A percentile compares a stretch with the other conserved stretches of the same genome.
phyloP scores from a whole-genome alignment of 2,888 invertebrate genomes.

The Clunio marinus region DNA sequence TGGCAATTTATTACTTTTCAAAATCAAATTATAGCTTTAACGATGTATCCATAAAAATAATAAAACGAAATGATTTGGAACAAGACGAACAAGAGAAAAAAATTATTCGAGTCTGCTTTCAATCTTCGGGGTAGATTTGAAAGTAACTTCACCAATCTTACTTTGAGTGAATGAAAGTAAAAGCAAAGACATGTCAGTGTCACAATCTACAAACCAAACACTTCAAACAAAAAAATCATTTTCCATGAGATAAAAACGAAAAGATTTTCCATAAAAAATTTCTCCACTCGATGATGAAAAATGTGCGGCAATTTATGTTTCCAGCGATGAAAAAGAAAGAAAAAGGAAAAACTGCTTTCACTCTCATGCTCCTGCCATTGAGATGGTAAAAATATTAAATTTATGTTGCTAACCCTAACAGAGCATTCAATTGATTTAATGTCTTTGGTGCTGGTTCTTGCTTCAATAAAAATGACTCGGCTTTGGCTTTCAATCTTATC shows the following conservation, averaged over 20 bases:
- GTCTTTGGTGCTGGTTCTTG: neutral
- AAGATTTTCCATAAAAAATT: neutral
- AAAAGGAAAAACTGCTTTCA: neutral
- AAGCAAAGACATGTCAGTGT: no score
- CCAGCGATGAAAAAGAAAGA: neutral
- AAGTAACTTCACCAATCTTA: no score
- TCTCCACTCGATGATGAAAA: constrained; percentile 24
- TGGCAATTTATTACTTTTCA: neutral
- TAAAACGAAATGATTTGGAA: neutral
- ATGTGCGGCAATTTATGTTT: constrained; percentile 22
- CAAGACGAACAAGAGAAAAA: neutral
- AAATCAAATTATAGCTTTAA: neutral
- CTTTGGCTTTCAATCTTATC: neutral
- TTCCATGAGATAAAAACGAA: neutral
- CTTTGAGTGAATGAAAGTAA: no score
- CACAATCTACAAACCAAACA: no score
- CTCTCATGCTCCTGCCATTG: neutral
- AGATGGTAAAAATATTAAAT: neutral
- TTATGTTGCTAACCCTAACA: constrained; percentile 19
- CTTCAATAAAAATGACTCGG: constrained; percentile 11
- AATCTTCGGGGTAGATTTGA: no score
- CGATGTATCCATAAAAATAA: neutral
- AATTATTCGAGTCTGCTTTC: no score
- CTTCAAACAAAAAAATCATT: neutral
- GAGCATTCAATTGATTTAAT: constrained; percentile 29